Evolutionary conservation across 2,113 vertebrate genomes (phyloP), one percentile per base, ranked within the genome.

Genomic region (Zapus hudsonius): DNA sequence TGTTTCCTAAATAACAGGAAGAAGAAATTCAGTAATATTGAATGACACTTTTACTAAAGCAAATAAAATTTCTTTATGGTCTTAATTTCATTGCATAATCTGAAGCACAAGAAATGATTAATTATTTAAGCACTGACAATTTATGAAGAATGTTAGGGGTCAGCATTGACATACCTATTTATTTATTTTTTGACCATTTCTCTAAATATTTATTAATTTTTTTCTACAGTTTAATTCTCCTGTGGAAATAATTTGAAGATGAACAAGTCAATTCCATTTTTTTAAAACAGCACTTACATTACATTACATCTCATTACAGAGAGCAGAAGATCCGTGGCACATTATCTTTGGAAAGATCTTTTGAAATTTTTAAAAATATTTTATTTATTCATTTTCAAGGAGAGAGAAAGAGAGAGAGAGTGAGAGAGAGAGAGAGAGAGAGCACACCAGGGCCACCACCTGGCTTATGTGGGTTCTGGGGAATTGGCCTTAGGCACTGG

Each of bases 271-370:
- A 96, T 97, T 95, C 78, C 13, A 83, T 84, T 83, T 87, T 67
- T 78, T 89, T 69, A 38, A 55, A 74, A 79, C 84, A 97, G 95
- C 96, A 97, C 96, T 97, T 96, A 95, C 92, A 96, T 95, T 91
- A 95, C 59, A 82, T 94, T 90, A 95, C 92, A 96, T 95, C 92
- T 95, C 59, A 82, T 94, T 90, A 95, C 92, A 97, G 95, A 96
- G 94, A 92, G 95, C 95, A 94, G 96, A 97, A 97, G 76, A 94
- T 94, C 94, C 93, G 97, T 97, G 97, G 93, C 96, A 98, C 92
- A 94, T 93, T 94, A 96, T 98, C 97, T 98, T 98, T 97, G 95
- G 96, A 96, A 96, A 97, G 79, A 91, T 88, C 85, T 96, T 96
- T 94, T 96, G 97, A 81, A 95, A 93, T 92, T 38, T 79, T n/a